Evolutionary conservation across 2,797 vertebrate species (phyloP), one percentile per base, ranked within the genome.

Genomic region (Gadopsis marmoratus): DNA sequence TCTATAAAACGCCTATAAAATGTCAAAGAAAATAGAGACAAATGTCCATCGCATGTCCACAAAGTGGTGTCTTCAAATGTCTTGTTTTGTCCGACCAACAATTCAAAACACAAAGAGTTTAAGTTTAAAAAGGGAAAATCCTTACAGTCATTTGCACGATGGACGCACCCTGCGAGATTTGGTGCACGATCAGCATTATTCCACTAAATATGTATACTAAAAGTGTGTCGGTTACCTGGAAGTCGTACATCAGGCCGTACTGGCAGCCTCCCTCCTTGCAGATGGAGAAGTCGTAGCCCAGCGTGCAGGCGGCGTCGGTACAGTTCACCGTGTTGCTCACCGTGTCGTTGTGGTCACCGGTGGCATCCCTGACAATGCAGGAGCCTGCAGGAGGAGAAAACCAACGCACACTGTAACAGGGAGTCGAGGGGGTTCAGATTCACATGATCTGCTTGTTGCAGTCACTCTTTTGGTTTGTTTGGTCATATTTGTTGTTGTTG

Each of bases 221-320:
- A 43, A 12, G 66, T 11, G 54, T n/a, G 23, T 21, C 23, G 0
- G 23, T n/a, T 79, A 94, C 96, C 94, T 96, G 98, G 83, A 99
- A 99, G 90, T 97, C 96, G 69, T 99, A 96, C 94, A 97, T 97
- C 75, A 99, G 93, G 11, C 98, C 98, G 72, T 95, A 99, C 4
- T 92, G 89, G 86, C 98, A 99, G 4, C 51, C 82, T 2, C 78
- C 88, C 64, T 92, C 95, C 85, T 95, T 94, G 91, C 98, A 99
- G 80, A 95, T 97, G 74, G 98, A 97, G 93, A 99, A 99, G 89
- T 99, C 96, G 74, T 96, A 98, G 39, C 97, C 97, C 39, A 99
- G 90, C 26, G 95, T 96, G 92, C 98, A 99, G 62, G 97, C 97
- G 4, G 97, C 97, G 12, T 96, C 89, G 0, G 96, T 97, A 84